A percentile compares a stretch with the other conserved stretches of the same genome.
Conservation (phyloP, 2,797 vertebrate species). For the Phalanger gymnotis region DNA sequence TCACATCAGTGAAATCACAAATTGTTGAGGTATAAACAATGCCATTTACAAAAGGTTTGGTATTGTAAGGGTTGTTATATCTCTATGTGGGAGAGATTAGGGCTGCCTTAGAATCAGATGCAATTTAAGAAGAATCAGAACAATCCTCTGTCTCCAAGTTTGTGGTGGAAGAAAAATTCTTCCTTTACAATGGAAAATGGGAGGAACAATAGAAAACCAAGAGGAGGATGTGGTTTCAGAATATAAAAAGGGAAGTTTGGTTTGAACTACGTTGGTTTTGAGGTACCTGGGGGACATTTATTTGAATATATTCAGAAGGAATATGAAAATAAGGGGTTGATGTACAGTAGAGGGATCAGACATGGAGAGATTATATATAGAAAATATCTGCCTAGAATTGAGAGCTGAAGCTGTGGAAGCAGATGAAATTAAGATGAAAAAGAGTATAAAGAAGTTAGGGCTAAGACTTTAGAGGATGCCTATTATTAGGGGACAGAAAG, state of each 20-base stretch:
- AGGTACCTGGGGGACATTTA: not conserved
- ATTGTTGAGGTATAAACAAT: not conserved
- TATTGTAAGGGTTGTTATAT: not conserved
- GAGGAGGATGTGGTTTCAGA: not conserved
- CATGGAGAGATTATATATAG: not conserved
- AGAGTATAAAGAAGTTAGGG: not conserved
- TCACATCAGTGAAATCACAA: not conserved
- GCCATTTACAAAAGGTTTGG: not conserved
- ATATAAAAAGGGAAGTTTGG: not conserved
- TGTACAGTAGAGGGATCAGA: not conserved
- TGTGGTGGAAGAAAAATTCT: not conserved
- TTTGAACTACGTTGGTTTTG: not conserved
- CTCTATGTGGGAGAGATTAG: not conserved
- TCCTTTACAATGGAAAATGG: not conserved
- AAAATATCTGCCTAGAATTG: not conserved
- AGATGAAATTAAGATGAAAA: not conserved
- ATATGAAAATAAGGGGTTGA: not conserved
- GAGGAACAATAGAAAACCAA: not conserved
- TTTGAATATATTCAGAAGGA: not conserved
- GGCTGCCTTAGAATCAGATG: not conserved
- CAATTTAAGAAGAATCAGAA: not conserved
- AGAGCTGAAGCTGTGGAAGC: not conserved
- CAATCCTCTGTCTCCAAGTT: not conserved
- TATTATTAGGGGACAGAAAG: not conserved
- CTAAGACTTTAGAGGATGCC: not conserved